phyloP scores from a whole-genome alignment of 2,797 vertebrate species.

The Danio tinwini region DNA sequence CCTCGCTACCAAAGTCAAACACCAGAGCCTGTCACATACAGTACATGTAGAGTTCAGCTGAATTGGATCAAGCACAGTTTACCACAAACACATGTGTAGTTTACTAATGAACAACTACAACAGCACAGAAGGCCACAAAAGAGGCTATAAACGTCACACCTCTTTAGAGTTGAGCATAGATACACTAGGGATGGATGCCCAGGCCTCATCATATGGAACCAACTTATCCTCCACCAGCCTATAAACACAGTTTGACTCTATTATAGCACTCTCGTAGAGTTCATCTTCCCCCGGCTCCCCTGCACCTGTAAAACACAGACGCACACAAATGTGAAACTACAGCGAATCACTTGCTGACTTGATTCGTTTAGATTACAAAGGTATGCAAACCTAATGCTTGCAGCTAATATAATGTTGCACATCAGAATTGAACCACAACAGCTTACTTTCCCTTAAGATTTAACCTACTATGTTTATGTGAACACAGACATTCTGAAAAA shows the following conservation, averaged over 20 bases:
- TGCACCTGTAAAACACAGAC: conserved; percentile 68
- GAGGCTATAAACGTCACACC: conserved; percentile 64
- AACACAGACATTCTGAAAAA: too few relatives aligned
- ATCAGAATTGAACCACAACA: too few relatives aligned
- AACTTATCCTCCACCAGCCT: conserved; percentile 80
- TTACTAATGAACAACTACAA: background rate
- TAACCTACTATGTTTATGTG: too few relatives aligned
- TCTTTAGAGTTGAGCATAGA: conserved; percentile 80
- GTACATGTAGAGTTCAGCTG: background rate
- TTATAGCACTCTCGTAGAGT: conserved; percentile 79
- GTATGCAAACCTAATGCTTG: too few relatives aligned
- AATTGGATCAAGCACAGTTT: background rate
- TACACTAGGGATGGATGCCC: conserved; percentile 82
- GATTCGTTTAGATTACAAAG: too few relatives aligned
- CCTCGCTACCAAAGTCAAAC: conserved; percentile 83
- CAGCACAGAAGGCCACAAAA: background rate
- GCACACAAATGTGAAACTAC: conserved; percentile 38
- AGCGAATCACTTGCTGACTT: background rate
- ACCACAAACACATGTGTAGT: conserved; percentile 7
- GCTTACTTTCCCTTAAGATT: too few relatives aligned
- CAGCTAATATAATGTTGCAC: too few relatives aligned
- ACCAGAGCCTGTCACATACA: conserved; percentile 76
- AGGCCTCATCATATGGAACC: conserved; percentile 80
- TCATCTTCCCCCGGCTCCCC: conserved; percentile 85
- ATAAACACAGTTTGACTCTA: conserved; percentile 81